phyloP scores from a whole-genome alignment of 2,797 vertebrate species.

The Pseudochromis fuscus region DNA sequence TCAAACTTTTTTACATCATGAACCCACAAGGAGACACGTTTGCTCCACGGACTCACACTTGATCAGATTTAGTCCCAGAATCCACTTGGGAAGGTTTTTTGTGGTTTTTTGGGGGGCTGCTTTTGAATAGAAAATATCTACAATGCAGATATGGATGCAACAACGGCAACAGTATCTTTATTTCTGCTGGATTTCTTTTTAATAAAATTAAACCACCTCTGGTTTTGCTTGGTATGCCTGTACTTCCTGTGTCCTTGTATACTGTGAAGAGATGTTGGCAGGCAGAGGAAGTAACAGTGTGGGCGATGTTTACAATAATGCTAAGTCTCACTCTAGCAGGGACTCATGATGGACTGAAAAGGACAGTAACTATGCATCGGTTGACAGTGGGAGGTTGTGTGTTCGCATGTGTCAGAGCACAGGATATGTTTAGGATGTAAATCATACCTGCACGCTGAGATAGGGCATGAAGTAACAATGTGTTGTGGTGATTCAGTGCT shows the following conservation, averaged over 20 bases:
- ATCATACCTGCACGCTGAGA: slow-evolving; percentile 26
- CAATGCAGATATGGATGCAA: slow-evolving; percentile 34
- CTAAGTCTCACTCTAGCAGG: slow-evolving; percentile 26
- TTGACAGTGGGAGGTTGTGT: slow-evolving; percentile 24
- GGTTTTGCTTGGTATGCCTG: not conserved
- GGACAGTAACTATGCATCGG: slow-evolving; percentile 47
- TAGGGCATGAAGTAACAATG: slow-evolving; percentile 14
- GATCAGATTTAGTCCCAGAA: slow-evolving; percentile 45
- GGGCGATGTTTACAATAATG: slow-evolving; percentile 49
- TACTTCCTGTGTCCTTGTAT: slow-evolving; percentile 11
- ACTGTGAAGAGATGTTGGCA: slow-evolving; percentile 1
- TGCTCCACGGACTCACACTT: slow-evolving; percentile 27
- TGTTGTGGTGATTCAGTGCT: not conserved
- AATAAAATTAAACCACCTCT: slow-evolving; percentile 10
- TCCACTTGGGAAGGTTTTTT: slow-evolving; percentile 14
- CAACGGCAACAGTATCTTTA: slow-evolving; percentile 26
- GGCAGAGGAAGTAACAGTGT: slow-evolving; percentile 6
- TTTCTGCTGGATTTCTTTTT: slow-evolving; percentile 10
- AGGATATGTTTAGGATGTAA: slow-evolving; percentile 14
- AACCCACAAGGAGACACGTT: slow-evolving; percentile 28
- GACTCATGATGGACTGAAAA: slow-evolving; percentile 44
- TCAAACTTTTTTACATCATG: slow-evolving; percentile 44
- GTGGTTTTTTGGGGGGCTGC: slow-evolving; percentile 22
- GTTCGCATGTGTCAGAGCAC: slow-evolving; percentile 1
- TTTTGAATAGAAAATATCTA: slow-evolving; percentile 44